Evolutionary conservation across 2,113 vertebrate species (phyloP).

Genomic region (Nibea coibor): DNA sequence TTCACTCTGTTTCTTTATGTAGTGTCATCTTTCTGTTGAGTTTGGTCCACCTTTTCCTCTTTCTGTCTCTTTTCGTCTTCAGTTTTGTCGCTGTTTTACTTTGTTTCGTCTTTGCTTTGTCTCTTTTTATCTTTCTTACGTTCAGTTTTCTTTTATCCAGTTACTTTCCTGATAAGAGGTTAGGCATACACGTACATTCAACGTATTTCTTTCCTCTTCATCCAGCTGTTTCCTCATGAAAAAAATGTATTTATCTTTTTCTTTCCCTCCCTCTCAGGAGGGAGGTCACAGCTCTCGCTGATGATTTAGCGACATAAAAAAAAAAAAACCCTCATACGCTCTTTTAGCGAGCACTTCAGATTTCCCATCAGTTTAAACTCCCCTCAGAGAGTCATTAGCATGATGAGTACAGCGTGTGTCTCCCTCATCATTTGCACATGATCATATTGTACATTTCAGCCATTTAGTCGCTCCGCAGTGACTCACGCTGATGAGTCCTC

Average conservation of each 20-base stretch:
- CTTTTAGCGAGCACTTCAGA: not conserved
- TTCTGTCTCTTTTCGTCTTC: no score
- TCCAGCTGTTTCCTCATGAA: not conserved
- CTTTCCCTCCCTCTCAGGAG: not conserved
- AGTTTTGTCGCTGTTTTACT: no score
- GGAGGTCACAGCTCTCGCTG: conserved; percentile 14
- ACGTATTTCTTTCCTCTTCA: not conserved
- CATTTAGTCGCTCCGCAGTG: not conserved
- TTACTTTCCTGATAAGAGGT: no score
- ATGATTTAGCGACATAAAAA: conserved; percentile 14
- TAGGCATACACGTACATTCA: no score
- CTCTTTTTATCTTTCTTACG: no score
- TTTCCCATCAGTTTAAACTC: conserved; percentile 6
- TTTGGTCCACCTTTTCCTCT: no score
- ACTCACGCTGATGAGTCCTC: not conserved
- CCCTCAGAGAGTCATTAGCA: conserved; percentile 38
- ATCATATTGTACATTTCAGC: conserved; percentile 18
- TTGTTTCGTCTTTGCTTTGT: not conserved
- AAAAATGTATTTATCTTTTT: not conserved
- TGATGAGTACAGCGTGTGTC: conserved; percentile 6
- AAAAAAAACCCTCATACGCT: conserved; percentile 1
- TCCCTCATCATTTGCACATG: not conserved
- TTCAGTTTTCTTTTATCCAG: not conserved
- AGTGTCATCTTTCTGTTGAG: no score
- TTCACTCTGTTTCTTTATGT: no score